Base-by-base conservation (phyloP, 1,140 invertebrate species). In the Pseudomyrmex dendroicus region DNA sequence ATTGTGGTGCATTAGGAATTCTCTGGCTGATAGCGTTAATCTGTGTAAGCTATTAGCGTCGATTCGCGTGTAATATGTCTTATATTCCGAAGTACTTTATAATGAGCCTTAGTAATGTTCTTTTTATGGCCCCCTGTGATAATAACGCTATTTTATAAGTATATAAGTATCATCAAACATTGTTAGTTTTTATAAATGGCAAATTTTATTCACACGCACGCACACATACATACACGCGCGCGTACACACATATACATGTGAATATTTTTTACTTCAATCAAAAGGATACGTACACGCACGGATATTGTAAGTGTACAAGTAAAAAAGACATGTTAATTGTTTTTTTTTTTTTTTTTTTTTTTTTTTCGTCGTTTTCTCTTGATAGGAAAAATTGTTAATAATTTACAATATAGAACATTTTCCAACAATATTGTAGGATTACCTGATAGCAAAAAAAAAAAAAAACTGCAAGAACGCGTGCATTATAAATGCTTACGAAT, bases 1-100 rank as follows among this genome's bases (percentile, higher is more conserved):
- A 70, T 68, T 56, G 73, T n/a, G 84, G 73, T 87, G 86, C 84
- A 86, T 86, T 62, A 59, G 85, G 80, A 87, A 87, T 83, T 87
- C 67, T 87, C 78, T 86, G 86, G 84, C 61, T 78, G 54, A 83
- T 72, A 87, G 78, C 54, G 74, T 61, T 48, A 5, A n/a, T 76
- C 50, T 82, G 67, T 78, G 63, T 83, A 87, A 73, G 67, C 83
- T 80, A 57, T 64, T 46, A 68, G 68, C 25, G 12, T 70, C 73
- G 44, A 83, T 74, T 57, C 7, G 70, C 17, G 35, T 80, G 67
- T 54, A 82, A 56, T 83, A 67, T 86, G 70, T 62, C 48, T 85
- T 73, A 73, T 13, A 63, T 56, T 83, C 48, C 66, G 22, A 86
- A 87, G 72, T 48, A 61, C 17, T 86, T 86, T 86, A 77, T 73